These are phyloP conservation scores for Ramphastos sulfuratus DNA, from an alignment of 2,113 vertebrate genomes.

Conservation along the genomic window DNA sequence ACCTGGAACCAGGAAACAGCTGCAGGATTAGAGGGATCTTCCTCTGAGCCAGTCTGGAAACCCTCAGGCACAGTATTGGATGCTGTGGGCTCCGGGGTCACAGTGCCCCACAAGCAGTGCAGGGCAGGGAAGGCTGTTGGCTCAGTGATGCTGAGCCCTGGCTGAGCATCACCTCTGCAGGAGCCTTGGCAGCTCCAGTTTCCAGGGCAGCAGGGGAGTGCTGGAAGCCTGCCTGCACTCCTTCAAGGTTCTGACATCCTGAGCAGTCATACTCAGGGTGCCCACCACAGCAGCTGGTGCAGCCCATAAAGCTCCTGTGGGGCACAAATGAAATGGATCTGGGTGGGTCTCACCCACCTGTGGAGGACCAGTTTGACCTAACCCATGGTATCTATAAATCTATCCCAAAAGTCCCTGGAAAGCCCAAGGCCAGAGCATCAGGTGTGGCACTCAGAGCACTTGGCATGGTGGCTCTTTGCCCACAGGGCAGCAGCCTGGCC, in stretches of 20 bases:
- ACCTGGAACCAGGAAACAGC: neutral
- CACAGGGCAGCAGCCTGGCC: neutral
- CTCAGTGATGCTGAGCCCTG: neutral
- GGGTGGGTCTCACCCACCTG: neutral
- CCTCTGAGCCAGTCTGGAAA: neutral
- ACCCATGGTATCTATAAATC: neutral
- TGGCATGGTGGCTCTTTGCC: neutral
- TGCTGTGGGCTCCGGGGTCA: neutral
- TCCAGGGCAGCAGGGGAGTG: neutral
- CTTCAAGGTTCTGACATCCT: fast-evolving
- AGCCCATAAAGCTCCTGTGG: neutral
- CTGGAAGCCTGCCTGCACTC: neutral
- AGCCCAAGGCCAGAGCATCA: neutral
- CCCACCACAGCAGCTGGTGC: neutral
- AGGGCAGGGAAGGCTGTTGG: neutral
- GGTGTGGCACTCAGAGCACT: neutral
- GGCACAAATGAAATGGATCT: neutral
- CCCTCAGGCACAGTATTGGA: fast-evolving
- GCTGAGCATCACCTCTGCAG: neutral
- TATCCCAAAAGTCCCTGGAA: neutral
- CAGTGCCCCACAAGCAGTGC: fast-evolving
- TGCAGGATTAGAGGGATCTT: neutral
- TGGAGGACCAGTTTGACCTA: neutral
- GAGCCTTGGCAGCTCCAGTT: neutral
- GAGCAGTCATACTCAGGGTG: too few species aligned